Evolutionary conservation across 1,140 invertebrate genomes (phyloP).

Genomic region (Drosophila pectinifera): DNA sequence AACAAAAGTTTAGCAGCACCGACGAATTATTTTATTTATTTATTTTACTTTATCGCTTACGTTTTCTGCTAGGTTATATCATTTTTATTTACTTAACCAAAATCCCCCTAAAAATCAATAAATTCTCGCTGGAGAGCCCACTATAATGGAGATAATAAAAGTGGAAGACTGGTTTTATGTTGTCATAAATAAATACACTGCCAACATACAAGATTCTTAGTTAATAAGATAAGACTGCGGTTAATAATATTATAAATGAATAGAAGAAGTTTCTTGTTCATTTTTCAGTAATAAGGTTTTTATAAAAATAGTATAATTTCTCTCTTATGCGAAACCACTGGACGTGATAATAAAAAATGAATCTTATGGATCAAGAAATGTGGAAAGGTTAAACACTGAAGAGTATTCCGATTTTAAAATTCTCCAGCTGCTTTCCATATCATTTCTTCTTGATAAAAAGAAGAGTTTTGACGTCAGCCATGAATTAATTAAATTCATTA

Average conservation of each 20-base stretch:
- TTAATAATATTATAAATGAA: not conserved
- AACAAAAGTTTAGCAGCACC: constrained; percentile 17
- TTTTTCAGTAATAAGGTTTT: no score
- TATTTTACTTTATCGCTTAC: not conserved
- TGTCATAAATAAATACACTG: constrained; percentile 11
- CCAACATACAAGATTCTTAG: not conserved
- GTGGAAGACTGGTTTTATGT: not conserved
- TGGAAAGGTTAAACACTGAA: no score
- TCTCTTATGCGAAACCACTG: no score
- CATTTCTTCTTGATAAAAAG: constrained; percentile 49
- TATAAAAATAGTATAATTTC: no score
- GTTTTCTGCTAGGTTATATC: constrained; percentile 9
- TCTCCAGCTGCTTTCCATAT: not conserved
- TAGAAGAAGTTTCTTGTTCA: no score
- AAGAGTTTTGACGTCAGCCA: constrained; percentile 46
- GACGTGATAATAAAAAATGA: no score
- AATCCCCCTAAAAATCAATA: constrained; percentile 24
- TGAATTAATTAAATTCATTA: constrained; percentile 60
- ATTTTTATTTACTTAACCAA: constrained; percentile 10
- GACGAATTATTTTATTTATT: constrained; percentile 4
- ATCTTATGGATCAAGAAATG: no score
- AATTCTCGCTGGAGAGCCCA: constrained; percentile 3
- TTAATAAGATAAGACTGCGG: not conserved
- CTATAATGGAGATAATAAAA: constrained; percentile 9
- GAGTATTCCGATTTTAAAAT: not conserved